Base-by-base conservation (phyloP, 2,888 invertebrate species). In the Odontocolon sp. region DNA sequence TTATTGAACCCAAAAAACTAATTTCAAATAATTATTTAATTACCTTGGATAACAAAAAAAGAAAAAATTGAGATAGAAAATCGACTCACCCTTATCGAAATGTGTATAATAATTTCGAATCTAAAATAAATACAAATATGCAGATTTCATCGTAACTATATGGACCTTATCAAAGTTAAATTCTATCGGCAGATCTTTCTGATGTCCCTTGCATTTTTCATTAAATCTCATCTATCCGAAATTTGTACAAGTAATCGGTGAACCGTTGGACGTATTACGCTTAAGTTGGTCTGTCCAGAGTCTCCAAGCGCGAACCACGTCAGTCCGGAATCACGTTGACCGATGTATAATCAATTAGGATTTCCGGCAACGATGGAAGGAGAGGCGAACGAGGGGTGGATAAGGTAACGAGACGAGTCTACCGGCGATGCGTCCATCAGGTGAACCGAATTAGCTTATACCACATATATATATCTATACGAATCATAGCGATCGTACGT, bases 401-500 rank as follows among this genome's bases (percentile, higher is more conserved):
- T n/a, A 47, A 33, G 45, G 33, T 47, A 66, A 67, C 72, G 47
- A 38, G 66, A 59, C 57, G 40, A 59, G 72, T 57, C 36, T 14
- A 42, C 21, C 59, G 45, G 40, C 23, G 16, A 57, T 40, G 54
- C 45, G 38, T 74, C 56, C 31, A 26, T 63, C 63, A 26, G 47
- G 61, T 31, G 36, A 57, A 57, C 36, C 40, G 45, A 74, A 74
- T 64, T 69, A 57, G 63, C 68, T 56, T 36, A 56, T 56, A 42
- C 33, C 16, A 23, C 38, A 45, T 54, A 52, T 66, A 52, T 57
- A 31, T 36, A 47, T 31, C 47, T 52, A 74, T 56, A 31, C 26
- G 54, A 36, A 40, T 78, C 79, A 70, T 68, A 73, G 68, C 59
- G 63, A 72, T 69, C 70, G n/a, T 52, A 72, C 52, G 47, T 57